A percentile compares a stretch with the other conserved stretches of the same genome.
phyloP scores from a whole-genome alignment of 2,888 invertebrate genomes.

The Megalurothrips usitatus region DNA sequence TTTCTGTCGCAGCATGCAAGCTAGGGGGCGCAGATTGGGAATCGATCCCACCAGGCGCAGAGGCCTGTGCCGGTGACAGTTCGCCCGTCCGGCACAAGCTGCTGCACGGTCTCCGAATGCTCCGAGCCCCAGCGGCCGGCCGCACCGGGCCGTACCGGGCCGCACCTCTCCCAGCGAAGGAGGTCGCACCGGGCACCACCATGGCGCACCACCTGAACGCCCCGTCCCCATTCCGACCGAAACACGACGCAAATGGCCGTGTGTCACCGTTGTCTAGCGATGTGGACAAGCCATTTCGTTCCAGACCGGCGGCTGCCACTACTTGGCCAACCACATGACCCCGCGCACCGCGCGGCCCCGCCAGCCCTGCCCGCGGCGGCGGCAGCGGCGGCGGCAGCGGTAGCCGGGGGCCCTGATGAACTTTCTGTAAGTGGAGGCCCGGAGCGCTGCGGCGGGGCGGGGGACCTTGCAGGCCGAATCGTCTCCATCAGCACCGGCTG shows the following conservation, averaged over 20 bases:
- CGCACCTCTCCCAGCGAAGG: too few species aligned
- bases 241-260: background rate
- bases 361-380: background rate
- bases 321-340: background rate
- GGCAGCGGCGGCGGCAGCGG: too few species aligned
- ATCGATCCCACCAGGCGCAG: too few species aligned
- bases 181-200: background rate
- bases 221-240: background rate
- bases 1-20: too few species aligned
- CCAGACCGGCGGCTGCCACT: slow-evolving; percentile 5
- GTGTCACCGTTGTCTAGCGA: background rate
- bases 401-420: background rate
- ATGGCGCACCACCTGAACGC: background rate
- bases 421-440: background rate
- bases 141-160: too few species aligned
- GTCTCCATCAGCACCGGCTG: background rate
- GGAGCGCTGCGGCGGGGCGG: background rate
- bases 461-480: background rate
- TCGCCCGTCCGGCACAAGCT: too few species aligned
- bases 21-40: too few species aligned
- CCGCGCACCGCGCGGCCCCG: background rate
- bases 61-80: too few species aligned
- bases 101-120: too few species aligned
- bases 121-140: too few species aligned
- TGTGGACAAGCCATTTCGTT: slow-evolving; percentile 20